phyloP scores from a whole-genome alignment of 1,140 invertebrate genomes.

The Musca vetustissima region DNA sequence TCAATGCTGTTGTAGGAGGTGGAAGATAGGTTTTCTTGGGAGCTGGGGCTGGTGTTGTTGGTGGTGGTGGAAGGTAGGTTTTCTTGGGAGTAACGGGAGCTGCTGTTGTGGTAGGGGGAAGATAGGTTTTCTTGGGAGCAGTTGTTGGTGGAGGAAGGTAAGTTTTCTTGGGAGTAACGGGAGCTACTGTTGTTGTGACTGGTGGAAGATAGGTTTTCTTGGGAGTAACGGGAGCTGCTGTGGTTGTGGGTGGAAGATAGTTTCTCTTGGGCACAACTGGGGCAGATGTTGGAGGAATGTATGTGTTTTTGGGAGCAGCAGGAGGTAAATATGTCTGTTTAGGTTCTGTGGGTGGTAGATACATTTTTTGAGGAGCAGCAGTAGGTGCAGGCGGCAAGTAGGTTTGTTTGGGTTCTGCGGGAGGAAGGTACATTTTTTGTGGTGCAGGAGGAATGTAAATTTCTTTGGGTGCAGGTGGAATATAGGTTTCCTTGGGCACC shows the following conservation, averaged over 20 bases:
- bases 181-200: too few species aligned
- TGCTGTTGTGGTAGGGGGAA: not conserved
- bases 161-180: not conserved
- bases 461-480: not conserved
- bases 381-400: not conserved
- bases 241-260: not conserved
- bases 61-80: constrained; percentile 17
- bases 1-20: not conserved
- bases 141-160: too few species aligned
- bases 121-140: not conserved
- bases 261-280: not conserved
- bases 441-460: constrained; percentile 11
- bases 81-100: not conserved
- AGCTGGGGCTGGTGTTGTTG: not conserved
- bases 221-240: not conserved
- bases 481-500: constrained; percentile 17
- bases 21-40: not conserved
- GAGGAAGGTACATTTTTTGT: not conserved
- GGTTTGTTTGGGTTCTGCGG: not conserved
- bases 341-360: not conserved
- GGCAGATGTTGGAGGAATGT: not conserved
- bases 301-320: not conserved
- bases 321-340: not conserved
- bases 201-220: not conserved
- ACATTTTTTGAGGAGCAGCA: not conserved